Percentiles rank a stretch among this genome's conserved stretches.
phyloP scores from a whole-genome alignment of 2,113 vertebrate species.

The Propithecus coquereli region DNA sequence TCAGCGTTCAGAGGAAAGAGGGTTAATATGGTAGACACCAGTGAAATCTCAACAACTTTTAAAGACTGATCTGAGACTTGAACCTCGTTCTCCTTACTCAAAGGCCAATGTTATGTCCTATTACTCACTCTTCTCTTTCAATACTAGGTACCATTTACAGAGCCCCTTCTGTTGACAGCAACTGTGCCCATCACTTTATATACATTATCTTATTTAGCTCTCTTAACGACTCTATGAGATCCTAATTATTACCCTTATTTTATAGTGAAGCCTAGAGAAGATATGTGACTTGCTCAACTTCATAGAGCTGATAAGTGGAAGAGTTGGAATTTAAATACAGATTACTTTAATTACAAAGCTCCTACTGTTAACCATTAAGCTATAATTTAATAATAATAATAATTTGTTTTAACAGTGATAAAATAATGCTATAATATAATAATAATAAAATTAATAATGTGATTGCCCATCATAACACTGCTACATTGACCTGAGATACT shows the following conservation, averaged over 20 bases:
- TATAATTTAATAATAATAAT: neutral
- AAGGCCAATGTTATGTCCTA: neutral
- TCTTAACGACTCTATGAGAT: neutral
- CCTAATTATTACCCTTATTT: neutral
- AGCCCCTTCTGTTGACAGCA: neutral
- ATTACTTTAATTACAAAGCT: neutral
- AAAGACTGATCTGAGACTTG: neutral
- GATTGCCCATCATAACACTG: neutral
- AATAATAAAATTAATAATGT: neutral
- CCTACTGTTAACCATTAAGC: neutral
- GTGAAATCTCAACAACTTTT: neutral
- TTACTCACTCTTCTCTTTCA: neutral
- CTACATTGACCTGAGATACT: neutral
- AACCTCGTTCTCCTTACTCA: neutral
- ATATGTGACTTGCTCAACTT: neutral
- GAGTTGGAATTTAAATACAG: neutral
- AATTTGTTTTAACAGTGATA: neutral
- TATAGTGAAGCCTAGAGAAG: neutral
- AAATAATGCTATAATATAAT: neutral
- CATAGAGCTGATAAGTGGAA: neutral
- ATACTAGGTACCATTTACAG: neutral
- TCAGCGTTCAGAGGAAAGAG: neutral
- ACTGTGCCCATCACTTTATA: neutral
- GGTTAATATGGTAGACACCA: neutral
- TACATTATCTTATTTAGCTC: neutral